Evolutionary conservation across 2,797 vertebrate genomes (phyloP), one percentile per base, ranked within the genome.

Genomic region (Perodicticus potto): DNA sequence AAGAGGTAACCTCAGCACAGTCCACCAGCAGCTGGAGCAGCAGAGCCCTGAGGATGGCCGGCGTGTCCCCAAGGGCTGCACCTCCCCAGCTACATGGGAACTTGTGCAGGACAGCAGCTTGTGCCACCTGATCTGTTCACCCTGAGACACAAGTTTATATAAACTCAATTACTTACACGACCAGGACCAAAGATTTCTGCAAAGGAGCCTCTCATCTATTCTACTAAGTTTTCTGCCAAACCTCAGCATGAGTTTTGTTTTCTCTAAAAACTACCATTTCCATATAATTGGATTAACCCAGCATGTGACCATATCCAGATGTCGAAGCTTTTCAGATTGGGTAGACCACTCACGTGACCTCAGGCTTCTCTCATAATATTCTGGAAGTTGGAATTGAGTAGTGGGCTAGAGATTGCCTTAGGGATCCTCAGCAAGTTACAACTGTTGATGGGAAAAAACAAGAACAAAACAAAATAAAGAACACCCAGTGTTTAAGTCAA

Each of bases 231-330:
- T 55, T 70, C 70, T 97, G 97, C 97, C 97, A 97, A 96, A 96
- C 84, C 84, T 12, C 95, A 94, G 93, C 94, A 16, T 93, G 97
- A 16, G 45, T 89, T 94, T 93, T 96, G 94, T 96, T 95, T 97
- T 91, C 95, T 91, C 86, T 96, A 93, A 97, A 97, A 97, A 95
- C 97, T 80, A 81, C 89, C 65, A 89, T 97, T 95, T 91, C 97
- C 90, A 80, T 86, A 87, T 97, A 97, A 97, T 96, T 95, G 95
- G 97, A 96, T 96, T 96, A 97, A 86, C 80, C 34, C 86, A 91
- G 94, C 95, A 3, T 91, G 94, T 29, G 94, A 93, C 82, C 63
- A 1, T 29, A 53, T 74, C 96, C 97, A 95, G 96, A 94, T 95
- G 95, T 94, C 25, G 1, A 63, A 16, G 80, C 61, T 89, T 86